Percentiles rank a stretch among this genome's conserved stretches.
Evolutionary conservation across 2,113 vertebrate species (phyloP).

Genomic region (Pitta sordida): DNA sequence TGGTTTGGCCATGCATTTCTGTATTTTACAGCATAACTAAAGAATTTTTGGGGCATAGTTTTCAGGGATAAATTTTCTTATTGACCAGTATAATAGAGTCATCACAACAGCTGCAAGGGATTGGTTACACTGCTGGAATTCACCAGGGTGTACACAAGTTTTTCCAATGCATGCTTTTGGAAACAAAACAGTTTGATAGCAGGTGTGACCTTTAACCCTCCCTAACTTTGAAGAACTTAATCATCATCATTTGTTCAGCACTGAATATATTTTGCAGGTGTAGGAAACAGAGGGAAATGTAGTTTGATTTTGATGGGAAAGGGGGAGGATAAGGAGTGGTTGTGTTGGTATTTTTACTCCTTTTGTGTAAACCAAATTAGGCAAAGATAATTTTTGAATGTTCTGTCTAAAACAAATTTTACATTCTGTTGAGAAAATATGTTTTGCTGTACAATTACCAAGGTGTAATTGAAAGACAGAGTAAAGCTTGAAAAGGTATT

Average conservation of each 20-base stretch:
- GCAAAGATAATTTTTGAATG: neutral
- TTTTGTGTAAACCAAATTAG: neutral
- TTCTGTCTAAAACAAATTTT: neutral
- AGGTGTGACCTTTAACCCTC: slow-evolving; percentile 80
- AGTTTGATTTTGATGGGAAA: slow-evolving; percentile 5
- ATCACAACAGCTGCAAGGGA: slow-evolving; percentile 78
- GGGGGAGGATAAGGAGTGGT: neutral
- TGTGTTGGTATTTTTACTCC: neutral
- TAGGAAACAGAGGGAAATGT: slow-evolving; percentile 42
- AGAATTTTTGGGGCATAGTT: slow-evolving; percentile 12
- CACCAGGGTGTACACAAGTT: slow-evolving; percentile 54
- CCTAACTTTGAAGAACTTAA: slow-evolving; percentile 56
- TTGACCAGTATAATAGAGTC: slow-evolving; percentile 68
- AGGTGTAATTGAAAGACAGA: neutral
- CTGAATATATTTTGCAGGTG: slow-evolving; percentile 53
- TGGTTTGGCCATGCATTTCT: slow-evolving; percentile 17
- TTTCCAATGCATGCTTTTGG: slow-evolving; percentile 67
- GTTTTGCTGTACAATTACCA: neutral
- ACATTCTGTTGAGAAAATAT: neutral
- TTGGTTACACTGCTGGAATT: slow-evolving; percentile 77
- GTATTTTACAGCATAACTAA: slow-evolving; percentile 54
- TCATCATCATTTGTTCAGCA: slow-evolving; percentile 37
- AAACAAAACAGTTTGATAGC: slow-evolving; percentile 75
- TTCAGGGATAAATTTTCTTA: slow-evolving; percentile 40
- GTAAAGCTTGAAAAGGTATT: neutral